Evolutionary conservation across 2,113 vertebrate genomes (phyloP).

Genomic region (Prolemur simus): DNA sequence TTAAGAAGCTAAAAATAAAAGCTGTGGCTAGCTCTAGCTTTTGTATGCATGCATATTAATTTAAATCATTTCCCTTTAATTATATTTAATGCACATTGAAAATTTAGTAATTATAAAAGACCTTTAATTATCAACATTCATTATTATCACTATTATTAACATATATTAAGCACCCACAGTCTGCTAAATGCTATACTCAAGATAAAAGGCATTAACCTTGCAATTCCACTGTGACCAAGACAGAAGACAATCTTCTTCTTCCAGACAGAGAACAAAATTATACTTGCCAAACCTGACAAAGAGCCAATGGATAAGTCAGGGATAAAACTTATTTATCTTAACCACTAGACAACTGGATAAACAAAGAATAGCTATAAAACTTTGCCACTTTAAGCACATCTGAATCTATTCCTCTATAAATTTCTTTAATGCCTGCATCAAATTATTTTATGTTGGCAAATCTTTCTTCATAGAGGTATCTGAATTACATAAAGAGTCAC

Average conservation of each 20-base stretch:
- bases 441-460: not conserved
- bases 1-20: slow-evolving; percentile 66
- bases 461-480: slow-evolving; percentile 14
- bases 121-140: slow-evolving; percentile 77
- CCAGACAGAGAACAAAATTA: slow-evolving; percentile 56
- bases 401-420: slow-evolving; percentile 42
- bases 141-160: slow-evolving; percentile 78
- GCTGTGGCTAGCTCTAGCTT: slow-evolving; percentile 60
- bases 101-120: slow-evolving; percentile 73
- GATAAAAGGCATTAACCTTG: slow-evolving; percentile 73
- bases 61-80: slow-evolving; percentile 69
- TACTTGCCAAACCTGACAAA: slow-evolving; percentile 51
- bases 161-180: slow-evolving; percentile 71
- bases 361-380: slow-evolving; percentile 56
- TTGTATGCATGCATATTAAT: slow-evolving; percentile 59
- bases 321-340: slow-evolving; percentile 50
- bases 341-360: slow-evolving; percentile 56
- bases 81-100: slow-evolving; percentile 73
- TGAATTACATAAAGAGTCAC: slow-evolving; percentile 56
- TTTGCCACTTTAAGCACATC: slow-evolving; percentile 14
- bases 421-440: slow-evolving; percentile 40
- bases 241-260: slow-evolving; percentile 61
- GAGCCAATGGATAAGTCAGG: slow-evolving; percentile 47
- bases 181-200: slow-evolving; percentile 67
- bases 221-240: slow-evolving; percentile 65